Conservation (phyloP, 35 echinoderm and acorn worm species). For the Lytechinus variegatus region DNA sequence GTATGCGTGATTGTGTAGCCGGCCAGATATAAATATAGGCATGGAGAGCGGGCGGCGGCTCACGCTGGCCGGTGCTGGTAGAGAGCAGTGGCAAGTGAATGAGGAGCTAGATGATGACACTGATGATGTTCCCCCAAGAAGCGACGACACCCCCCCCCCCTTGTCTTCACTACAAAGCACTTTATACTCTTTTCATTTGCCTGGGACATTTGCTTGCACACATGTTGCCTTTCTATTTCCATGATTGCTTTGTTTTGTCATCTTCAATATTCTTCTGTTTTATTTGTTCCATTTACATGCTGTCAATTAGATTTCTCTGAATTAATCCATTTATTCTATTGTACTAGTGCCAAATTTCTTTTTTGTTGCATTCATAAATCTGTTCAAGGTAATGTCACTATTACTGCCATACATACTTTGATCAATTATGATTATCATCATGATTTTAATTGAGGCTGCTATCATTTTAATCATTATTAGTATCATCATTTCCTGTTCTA, state of each 20-base stretch:
- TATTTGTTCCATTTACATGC: too few species aligned
- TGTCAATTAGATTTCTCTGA: too few species aligned
- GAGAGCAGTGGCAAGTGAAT: neutral
- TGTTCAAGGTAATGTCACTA: too few species aligned
- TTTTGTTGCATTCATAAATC: too few species aligned
- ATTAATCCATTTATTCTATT: too few species aligned
- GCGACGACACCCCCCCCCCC: neutral
- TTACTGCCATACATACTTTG: too few species aligned
- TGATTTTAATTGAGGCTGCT: too few species aligned
- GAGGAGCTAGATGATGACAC: neutral
- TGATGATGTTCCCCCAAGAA: neutral
- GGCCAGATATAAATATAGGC: constrained; percentile 40
- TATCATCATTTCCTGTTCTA: too few species aligned
- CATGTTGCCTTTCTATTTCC: neutral
- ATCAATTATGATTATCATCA: too few species aligned
- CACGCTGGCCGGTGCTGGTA: neutral
- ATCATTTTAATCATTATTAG: too few species aligned
- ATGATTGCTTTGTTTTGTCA: neutral
- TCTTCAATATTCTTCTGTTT: too few species aligned
- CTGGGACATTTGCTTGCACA: neutral
- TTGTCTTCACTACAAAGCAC: neutral
- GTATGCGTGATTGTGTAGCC: neutral
- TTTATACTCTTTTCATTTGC: neutral
- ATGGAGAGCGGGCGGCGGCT: constrained; percentile 4
- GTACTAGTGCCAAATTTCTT: too few species aligned